Base-by-base conservation (phyloP, 2,113 vertebrate genomes). In the Atrichornis clamosus region DNA sequence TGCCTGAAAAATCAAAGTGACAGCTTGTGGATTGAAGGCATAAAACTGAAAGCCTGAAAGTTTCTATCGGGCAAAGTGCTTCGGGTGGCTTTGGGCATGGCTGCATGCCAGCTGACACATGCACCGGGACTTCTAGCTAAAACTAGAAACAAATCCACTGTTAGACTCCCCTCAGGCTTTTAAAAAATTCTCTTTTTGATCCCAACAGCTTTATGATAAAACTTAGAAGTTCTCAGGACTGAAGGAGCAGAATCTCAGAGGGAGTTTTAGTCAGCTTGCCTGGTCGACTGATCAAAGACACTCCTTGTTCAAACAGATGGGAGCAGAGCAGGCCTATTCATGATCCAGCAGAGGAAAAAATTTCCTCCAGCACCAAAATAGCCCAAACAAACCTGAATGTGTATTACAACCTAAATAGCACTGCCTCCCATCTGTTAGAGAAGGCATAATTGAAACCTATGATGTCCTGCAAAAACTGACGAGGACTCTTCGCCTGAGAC, bases 361-460 rank as follows among this genome's bases (percentile, higher is more conserved):
- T 15, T 69, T 68, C 47, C 44, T 75, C 81, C 33, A 55, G 69
- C 42, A 93, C 60, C 35, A 63, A 91, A 95, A 80, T 20, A 94
- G 28, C 52, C 78, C 64, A 64, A 81, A 33, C 39, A 87, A 91
- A 88, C 22, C 8, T 52, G 58, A 79, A 56, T 18, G 67, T 37
- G 15, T 37, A 10, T 81, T 78, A 37, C 82, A 65, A 58, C 42
- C 55, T 39, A 6, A 81, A 84, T 62, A 81, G 62, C 33, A 46
- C 42, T 50, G 56, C 65, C 65, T 90, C 52, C 70, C 70, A 59
- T 41, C 56, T 49, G 7, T 50, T 46, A 44, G 32, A 44, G 39
- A 60, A 87, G 46, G 56, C 77, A 59, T 30, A 59, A 50, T 70
- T 4, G 2, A 72, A 83, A 75, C 37, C 24, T 19, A 37, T 0